Conservation (phyloP, 92 coral and sea anemone genomes). For the Diadumene lineata region DNA sequence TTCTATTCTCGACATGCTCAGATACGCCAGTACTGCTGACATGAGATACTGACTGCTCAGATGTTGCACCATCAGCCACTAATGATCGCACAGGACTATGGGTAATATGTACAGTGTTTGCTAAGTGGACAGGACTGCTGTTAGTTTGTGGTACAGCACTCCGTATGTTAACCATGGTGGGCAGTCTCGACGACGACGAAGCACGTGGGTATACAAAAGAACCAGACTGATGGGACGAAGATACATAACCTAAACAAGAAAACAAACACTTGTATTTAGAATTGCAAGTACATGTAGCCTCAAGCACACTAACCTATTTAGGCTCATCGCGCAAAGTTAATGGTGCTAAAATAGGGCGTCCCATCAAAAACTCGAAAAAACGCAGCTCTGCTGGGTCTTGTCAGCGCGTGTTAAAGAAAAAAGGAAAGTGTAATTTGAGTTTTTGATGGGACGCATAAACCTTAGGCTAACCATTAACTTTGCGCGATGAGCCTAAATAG, state of each 20-base stretch:
- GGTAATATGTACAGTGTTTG: conserved; percentile 32
- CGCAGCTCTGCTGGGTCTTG: too few species aligned
- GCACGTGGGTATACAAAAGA: conserved; percentile 28
- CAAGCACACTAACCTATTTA: too few species aligned
- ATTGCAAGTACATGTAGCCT: too few species aligned
- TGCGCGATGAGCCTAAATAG: too few species aligned
- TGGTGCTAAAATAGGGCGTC: too few species aligned
- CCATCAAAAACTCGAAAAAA: too few species aligned
- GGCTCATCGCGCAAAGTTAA: too few species aligned
- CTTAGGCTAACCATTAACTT: too few species aligned
- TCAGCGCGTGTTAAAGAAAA: too few species aligned
- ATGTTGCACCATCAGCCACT: conserved; percentile 48
- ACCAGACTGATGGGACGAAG: conserved; percentile 16
- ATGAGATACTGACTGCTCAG: conserved; percentile 81
- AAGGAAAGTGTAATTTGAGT: too few species aligned
- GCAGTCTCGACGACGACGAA: conserved; percentile 29
- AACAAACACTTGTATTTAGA: neutral
- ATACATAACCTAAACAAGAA: conserved; percentile 9
- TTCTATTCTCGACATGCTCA: conserved; percentile 77
- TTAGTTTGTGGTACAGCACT: conserved; percentile 29
- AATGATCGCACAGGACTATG: conserved; percentile 68
- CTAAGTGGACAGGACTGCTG: conserved; percentile 42
- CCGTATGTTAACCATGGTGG: conserved; percentile 45
- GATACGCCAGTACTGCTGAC: conserved; percentile 90
- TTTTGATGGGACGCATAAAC: too few species aligned